These are phyloP conservation scores for Eupithecia subfuscata DNA, from an alignment of 2,888 invertebrate genomes.

Conservation along the genomic window DNA sequence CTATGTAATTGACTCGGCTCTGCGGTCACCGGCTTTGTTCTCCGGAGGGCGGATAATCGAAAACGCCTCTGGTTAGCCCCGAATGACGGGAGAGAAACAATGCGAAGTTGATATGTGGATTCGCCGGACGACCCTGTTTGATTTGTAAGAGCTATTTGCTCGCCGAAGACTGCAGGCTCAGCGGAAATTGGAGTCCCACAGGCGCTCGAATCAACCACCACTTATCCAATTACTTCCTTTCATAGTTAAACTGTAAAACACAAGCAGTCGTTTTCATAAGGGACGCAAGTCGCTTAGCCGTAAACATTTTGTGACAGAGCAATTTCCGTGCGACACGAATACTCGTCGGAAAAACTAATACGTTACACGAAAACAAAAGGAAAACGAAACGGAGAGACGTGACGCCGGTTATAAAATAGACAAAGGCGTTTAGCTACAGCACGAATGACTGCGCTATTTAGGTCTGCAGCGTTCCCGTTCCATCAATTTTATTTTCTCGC, in stretches of 20 bases:
- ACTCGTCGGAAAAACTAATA: conserved; percentile 75
- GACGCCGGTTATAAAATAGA: conserved; percentile 80
- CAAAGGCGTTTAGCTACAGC: conserved; percentile 79
- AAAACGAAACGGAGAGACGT: conserved; percentile 62
- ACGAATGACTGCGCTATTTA: conserved; percentile 79
- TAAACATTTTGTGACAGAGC: conserved; percentile 65
- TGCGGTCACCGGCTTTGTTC: conserved; percentile 83
- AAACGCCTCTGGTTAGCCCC: conserved; percentile 82
- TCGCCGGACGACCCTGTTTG: conserved; percentile 80
- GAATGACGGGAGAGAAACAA: conserved; percentile 80
- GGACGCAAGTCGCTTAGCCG: conserved; percentile 52
- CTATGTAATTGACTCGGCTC: conserved; percentile 84
- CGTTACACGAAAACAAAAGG: conserved; percentile 71
- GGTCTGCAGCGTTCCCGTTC: conserved; percentile 75
- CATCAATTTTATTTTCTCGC: conserved; percentile 84
- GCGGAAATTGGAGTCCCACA: conserved; percentile 76
- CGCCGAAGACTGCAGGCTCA: conserved; percentile 72
- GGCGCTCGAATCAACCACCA: conserved; percentile 67
- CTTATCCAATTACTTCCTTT: conserved; percentile 78
- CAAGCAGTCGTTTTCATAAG: conserved; percentile 66
- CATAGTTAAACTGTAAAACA: conserved; percentile 60
- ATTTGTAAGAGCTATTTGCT: conserved; percentile 82
- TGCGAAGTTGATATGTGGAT: conserved; percentile 83
- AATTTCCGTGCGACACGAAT: conserved; percentile 71
- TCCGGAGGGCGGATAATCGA: conserved; percentile 80